Percentiles rank a stretch among this genome's conserved stretches.
phyloP scores from a whole-genome alignment of 2,797 vertebrate genomes.

The Varecia variegata region DNA sequence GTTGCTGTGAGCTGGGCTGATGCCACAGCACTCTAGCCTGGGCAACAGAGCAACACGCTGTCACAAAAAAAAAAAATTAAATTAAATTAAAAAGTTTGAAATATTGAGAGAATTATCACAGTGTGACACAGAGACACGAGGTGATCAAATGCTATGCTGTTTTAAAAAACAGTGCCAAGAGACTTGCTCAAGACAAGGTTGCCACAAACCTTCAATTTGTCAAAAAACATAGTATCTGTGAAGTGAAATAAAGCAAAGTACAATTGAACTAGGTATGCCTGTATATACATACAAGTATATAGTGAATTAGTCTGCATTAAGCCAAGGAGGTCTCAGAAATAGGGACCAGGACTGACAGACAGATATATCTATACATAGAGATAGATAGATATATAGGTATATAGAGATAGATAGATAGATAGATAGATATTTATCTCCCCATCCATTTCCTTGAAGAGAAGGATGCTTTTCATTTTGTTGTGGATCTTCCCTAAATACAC shows the following conservation, averaged over 20 bases:
- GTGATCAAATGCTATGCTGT: not conserved
- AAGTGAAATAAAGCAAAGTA: not conserved
- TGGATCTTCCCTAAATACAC: not conserved
- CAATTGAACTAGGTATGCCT: not conserved
- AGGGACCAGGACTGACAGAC: not conserved
- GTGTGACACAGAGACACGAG: not conserved
- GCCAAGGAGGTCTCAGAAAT: constrained; percentile 8
- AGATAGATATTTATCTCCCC: not conserved
- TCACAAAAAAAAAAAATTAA: too few relatives aligned
- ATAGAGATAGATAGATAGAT: not conserved
- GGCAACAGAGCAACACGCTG: too few relatives aligned
- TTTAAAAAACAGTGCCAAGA: not conserved
- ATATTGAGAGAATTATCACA: not conserved
- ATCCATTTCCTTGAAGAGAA: not conserved
- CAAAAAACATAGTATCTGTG: not conserved
- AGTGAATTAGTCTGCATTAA: not conserved
- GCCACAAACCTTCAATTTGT: not conserved
- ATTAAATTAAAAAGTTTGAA: not conserved
- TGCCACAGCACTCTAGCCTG: too few relatives aligned
- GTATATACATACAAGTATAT: not conserved
- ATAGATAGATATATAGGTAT: not conserved
- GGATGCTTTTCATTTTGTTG: not conserved
- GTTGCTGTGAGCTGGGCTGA: too few relatives aligned
- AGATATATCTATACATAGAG: not conserved
- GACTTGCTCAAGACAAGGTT: not conserved